phyloP scores from a whole-genome alignment of 2,113 vertebrate species.

The Pomatorhinus ruficollis region DNA sequence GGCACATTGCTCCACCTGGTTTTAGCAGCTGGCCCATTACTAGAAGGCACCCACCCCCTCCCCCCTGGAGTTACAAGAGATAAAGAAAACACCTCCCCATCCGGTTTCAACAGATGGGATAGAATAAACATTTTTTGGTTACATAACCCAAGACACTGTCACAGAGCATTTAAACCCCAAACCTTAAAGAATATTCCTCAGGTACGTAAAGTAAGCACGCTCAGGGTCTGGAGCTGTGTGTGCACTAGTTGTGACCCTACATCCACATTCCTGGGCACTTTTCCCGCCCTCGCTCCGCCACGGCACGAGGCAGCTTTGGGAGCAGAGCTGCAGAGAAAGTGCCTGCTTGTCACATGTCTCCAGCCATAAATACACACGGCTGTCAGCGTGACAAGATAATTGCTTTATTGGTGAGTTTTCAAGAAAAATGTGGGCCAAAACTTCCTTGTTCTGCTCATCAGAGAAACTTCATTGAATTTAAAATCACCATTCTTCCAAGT shows the following conservation, averaged over 20 bases:
- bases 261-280: fast-evolving
- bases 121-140: too few relatives aligned
- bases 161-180: neutral
- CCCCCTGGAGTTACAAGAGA: too few relatives aligned
- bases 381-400: conserved; percentile 40
- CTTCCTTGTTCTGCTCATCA: conserved; percentile 32
- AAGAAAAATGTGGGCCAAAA: conserved; percentile 36
- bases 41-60: too few relatives aligned
- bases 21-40: too few relatives aligned
- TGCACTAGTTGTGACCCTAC: neutral
- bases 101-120: too few relatives aligned
- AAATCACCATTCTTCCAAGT: conserved; percentile 42
- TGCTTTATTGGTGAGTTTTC: conserved; percentile 30
- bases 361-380: neutral
- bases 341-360: neutral
- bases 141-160: too few relatives aligned
- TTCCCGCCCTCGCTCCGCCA: neutral
- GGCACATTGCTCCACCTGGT: too few relatives aligned
- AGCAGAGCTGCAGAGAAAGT: neutral
- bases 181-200: neutral
- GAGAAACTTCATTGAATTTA: conserved; percentile 46
- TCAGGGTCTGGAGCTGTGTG: fast-evolving
- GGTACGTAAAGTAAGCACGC: fast-evolving
- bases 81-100: too few relatives aligned
- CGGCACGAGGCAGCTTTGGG: neutral